Conservation (phyloP, 2,888 invertebrate species). For the Malacosoma neustria region DNA sequence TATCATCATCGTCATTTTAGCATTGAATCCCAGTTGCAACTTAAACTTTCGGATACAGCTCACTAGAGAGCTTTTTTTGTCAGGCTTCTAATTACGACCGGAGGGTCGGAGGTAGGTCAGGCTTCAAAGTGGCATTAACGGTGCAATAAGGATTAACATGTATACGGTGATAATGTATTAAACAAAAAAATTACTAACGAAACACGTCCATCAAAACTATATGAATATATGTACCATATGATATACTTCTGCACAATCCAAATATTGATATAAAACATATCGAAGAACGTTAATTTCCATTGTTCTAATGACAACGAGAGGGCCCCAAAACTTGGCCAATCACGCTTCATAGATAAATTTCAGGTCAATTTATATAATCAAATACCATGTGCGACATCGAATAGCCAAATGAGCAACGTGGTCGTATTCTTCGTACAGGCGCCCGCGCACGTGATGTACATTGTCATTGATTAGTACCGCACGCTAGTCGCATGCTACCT, state of each 20-base stretch:
- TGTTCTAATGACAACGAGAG: background rate
- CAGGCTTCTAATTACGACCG: too few species aligned
- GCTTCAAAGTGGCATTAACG: too few species aligned
- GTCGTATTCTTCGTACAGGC: slow-evolving; percentile 13
- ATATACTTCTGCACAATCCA: background rate
- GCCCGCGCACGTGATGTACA: slow-evolving; percentile 21
- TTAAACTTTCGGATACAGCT: too few species aligned
- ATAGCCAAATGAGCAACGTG: slow-evolving; percentile 19
- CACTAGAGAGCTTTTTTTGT: too few species aligned
- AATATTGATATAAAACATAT: background rate
- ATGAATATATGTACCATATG: too few species aligned
- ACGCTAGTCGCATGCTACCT: slow-evolving; percentile 25
- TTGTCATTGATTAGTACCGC: slow-evolving; percentile 54
- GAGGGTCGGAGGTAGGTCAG: too few species aligned
- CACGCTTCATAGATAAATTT: slow-evolving; percentile 4
- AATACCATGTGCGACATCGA: slow-evolving; percentile 3
- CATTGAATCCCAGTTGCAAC: too few species aligned
- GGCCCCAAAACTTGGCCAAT: slow-evolving; percentile 1
- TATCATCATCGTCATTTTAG: too few species aligned
- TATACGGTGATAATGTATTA: too few species aligned
- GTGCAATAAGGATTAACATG: too few species aligned
- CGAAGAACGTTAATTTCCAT: background rate
- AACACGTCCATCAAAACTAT: too few species aligned
- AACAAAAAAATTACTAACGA: too few species aligned
- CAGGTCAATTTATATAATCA: slow-evolving; percentile 6